A percentile compares a stretch with the other conserved stretches of the same genome.
phyloP scores from a whole-genome alignment of 2,113 vertebrate genomes.

The Phrynocephalus versicolor region DNA sequence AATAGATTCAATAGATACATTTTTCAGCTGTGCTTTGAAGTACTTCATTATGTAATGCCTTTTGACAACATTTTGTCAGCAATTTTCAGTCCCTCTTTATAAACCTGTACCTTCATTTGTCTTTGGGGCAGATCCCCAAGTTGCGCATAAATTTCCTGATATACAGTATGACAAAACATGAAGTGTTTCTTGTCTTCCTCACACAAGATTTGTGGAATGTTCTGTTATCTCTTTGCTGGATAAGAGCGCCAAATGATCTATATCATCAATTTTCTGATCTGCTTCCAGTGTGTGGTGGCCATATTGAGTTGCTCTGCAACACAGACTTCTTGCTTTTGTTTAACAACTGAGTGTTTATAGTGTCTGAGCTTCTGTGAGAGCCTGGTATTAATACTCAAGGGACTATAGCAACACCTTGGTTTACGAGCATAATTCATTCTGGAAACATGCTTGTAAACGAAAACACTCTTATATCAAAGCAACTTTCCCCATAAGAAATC shows the following conservation, averaged over 20 bases:
- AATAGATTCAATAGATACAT: constrained; percentile 50
- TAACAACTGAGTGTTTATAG: background rate
- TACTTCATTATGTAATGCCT: constrained; percentile 48
- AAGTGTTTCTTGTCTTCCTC: background rate
- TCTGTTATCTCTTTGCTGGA: constrained; percentile 14
- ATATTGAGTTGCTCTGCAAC: background rate
- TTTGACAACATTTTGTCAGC: constrained; percentile 49
- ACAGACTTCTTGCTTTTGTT: too few species aligned
- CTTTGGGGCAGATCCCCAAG: constrained; percentile 3
- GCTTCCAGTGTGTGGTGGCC: background rate
- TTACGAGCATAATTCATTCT: too few species aligned
- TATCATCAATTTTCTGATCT: background rate
- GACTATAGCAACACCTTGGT: too few species aligned
- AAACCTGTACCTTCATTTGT: constrained; percentile 15
- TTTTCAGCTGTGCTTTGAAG: constrained; percentile 38
- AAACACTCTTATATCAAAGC: too few species aligned
- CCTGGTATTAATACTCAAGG: background rate
- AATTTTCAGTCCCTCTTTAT: constrained; percentile 44
- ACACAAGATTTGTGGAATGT: constrained; percentile 8
- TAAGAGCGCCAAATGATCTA: background rate
- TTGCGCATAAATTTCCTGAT: constrained; percentile 30
- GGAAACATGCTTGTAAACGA: too few species aligned
- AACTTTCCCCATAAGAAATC: background rate
- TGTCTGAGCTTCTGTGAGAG: background rate
- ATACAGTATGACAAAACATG: background rate